Percentiles rank a stretch among this genome's conserved stretches.
Conservation (phyloP, 1,140 invertebrate genomes). For the Pogonomyrmex californicus region DNA sequence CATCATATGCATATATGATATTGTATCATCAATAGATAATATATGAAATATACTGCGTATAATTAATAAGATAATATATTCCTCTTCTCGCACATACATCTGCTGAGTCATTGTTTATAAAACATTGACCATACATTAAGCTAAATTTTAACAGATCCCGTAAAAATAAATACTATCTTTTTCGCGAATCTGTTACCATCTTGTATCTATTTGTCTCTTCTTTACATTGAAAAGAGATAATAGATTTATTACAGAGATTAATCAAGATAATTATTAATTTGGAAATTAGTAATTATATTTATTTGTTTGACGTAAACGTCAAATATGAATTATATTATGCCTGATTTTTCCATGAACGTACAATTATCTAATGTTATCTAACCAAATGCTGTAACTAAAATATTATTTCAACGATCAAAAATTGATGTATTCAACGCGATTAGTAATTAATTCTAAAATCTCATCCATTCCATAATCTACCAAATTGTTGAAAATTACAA, state of each 20-base stretch:
- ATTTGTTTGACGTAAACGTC: not conserved
- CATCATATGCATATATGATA: slow-evolving; percentile 69
- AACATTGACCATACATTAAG: slow-evolving; percentile 85
- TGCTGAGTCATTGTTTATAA: slow-evolving; percentile 83
- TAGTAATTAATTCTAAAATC: not conserved
- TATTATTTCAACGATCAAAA: slow-evolving; percentile 10
- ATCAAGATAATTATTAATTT: slow-evolving; percentile 1
- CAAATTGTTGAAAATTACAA: slow-evolving; percentile 7
- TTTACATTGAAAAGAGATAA: not conserved
- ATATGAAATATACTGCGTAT: slow-evolving; percentile 31
- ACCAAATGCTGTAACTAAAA: not conserved
- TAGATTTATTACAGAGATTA: not conserved
- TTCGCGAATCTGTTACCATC: slow-evolving; percentile 52
- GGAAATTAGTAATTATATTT: slow-evolving; percentile 6
- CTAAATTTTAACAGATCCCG: slow-evolving; percentile 86
- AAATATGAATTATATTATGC: not conserved
- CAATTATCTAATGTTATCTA: not conserved
- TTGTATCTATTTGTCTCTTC: slow-evolving; percentile 5
- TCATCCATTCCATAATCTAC: too few species aligned
- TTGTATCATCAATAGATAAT: slow-evolving; percentile 18
- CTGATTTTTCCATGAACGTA: not conserved
- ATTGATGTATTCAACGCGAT: not conserved
- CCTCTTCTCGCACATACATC: not conserved
- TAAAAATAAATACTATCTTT: slow-evolving; percentile 53
- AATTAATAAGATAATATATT: slow-evolving; percentile 52